These are phyloP conservation scores for Turritopsis dohrnii DNA, from an alignment of 30 jellyfish, hydroid and myxozoan species.

Conservation along the genomic window DNA sequence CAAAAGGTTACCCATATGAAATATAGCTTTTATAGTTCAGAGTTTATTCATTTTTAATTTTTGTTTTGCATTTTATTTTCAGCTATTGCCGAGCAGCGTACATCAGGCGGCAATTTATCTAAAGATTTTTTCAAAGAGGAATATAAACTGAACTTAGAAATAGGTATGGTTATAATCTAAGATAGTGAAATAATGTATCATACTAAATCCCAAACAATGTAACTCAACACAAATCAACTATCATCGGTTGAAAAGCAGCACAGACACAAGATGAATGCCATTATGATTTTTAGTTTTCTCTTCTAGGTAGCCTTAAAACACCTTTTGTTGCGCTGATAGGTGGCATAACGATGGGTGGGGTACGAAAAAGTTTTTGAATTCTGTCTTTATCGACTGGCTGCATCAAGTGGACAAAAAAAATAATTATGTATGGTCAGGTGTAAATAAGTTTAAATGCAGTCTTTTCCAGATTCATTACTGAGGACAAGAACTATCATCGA, in stretches of 20 bases:
- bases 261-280: no score
- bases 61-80: constrained; percentile 1
- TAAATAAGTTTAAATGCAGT: background rate
- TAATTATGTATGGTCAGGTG: background rate
- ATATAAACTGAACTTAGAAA: constrained; percentile 63
- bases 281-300: background rate
- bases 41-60: no score
- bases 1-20: no score
- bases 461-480: background rate
- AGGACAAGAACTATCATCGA: background rate
- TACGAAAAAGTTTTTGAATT: constrained; percentile 28
- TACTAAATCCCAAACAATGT: no score
- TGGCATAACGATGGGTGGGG: constrained; percentile 99
- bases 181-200: no score
- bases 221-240: no score
- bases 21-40: no score
- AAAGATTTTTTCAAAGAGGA: constrained; percentile 81
- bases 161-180: constrained; percentile 54
- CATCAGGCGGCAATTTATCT: constrained; percentile 54
- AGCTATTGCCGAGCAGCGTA: constrained; percentile 95
- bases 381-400: no score
- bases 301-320: constrained; percentile 76
- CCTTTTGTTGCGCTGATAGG: constrained; percentile 86
- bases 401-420: no score
- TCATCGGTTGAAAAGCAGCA: no score